Percentiles rank a stretch among this genome's conserved stretches.
Conservation (phyloP, 2,113 vertebrate species). For the Upupa epops region DNA sequence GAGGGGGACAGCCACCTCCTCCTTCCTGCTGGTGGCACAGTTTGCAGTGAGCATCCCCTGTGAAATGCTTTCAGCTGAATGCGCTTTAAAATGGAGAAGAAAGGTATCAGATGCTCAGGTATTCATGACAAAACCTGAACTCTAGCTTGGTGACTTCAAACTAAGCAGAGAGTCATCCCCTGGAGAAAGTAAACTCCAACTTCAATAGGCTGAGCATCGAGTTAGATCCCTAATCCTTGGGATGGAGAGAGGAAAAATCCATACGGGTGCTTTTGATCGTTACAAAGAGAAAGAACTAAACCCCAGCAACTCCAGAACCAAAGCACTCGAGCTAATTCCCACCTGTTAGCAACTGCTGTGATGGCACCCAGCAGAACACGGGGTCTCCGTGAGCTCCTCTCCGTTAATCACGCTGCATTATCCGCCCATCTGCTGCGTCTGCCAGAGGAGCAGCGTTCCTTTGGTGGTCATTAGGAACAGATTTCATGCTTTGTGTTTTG, state of each 20-base stretch:
- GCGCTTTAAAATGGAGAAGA: background rate
- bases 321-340: background rate
- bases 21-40: too few species aligned
- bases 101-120: background rate
- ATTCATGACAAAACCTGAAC: background rate
- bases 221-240: background rate
- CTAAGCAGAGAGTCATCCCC: background rate
- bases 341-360: background rate
- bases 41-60: rapidly evolving
- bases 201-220: background rate
- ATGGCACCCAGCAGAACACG: background rate
- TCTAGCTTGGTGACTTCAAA: background rate
- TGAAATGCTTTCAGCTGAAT: background rate
- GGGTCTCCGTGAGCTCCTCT: background rate
- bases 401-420: background rate
- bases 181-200: background rate
- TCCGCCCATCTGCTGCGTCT: constrained; percentile 20
- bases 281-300: too few species aligned
- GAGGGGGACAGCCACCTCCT: too few species aligned
- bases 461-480: constrained; percentile 19
- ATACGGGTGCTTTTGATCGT: too few species aligned
- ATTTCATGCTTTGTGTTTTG: background rate
- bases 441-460: constrained; percentile 27
- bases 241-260: background rate
- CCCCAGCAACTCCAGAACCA: too few species aligned